Evolutionary conservation across 2,888 invertebrate species (phyloP), one percentile per base, ranked within the genome.

Genomic region (Colletes collaris): DNA sequence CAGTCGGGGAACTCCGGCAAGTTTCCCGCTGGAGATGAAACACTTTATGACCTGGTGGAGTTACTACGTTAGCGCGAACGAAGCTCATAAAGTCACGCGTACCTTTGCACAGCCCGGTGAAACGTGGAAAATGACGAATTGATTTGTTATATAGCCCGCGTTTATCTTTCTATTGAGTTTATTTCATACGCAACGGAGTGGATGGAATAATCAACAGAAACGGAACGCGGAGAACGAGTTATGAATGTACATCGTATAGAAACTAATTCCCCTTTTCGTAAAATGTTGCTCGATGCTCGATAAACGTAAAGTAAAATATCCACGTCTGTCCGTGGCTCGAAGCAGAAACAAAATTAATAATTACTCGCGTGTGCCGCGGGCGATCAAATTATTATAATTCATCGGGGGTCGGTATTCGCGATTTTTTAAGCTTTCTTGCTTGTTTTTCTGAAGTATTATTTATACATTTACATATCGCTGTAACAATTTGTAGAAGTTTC

Each of bases 21-120:
- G 27, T 70, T 63, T 11, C 46, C 2, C 55, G 55, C 16, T 46
- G 46, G 35, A 63, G 69, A 62, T 46, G 27, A 62, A 56, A 52
- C 35, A 40, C n/a, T 40, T 27, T 46, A 62, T 19, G 62, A 19
- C 46, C 44, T 37, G 7, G 8, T n/a, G 4, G 35, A 63, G 70
- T 70, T 70, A 56, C 46, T 44, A 13, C 53, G 53, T 56, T 35
- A 49, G 19, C 67, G 60, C 10, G 60, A 19, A 52, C 13, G 53
- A 49, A 13, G 13, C 55, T 27, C 55, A 53, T 68, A 56, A 74
- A 67, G 46, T 68, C 60, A 49, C 56, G 19, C 50, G 44, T 53
- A 19, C 16, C 52, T 27, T 52, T 49, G 59, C 52, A 19, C 52
- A 52, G 68, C 59, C 59, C 16, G 37, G 46, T 49, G 37, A 19